phyloP scores from a whole-genome alignment of 2,797 vertebrate species.

The Fratercula arctica region DNA sequence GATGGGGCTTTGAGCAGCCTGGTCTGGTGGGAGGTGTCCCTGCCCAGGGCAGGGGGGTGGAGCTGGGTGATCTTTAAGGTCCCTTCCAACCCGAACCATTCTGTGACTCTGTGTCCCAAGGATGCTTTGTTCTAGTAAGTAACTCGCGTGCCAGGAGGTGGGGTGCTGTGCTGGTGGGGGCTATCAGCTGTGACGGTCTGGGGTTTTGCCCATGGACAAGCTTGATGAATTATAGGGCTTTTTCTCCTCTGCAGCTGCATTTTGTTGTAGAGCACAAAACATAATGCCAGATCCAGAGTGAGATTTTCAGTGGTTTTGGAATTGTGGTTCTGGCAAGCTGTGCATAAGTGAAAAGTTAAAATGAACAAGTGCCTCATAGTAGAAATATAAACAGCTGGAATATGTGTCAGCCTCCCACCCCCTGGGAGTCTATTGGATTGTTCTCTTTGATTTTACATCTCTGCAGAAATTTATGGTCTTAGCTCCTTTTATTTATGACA shows the following conservation, averaged over 20 bases:
- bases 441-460: conserved; percentile 79
- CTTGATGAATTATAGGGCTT: conserved; percentile 28
- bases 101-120: not conserved
- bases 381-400: conserved; percentile 47
- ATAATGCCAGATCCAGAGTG: conserved; percentile 5
- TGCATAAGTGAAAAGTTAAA: conserved; percentile 33
- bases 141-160: not conserved
- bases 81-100: too few relatives aligned
- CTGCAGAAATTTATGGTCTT: conserved; percentile 73
- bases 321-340: conserved; percentile 23
- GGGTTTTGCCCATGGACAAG: not conserved
- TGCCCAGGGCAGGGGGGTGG: too few relatives aligned
- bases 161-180: not conserved
- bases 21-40: too few relatives aligned
- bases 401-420: conserved; percentile 25
- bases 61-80: too few relatives aligned
- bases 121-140: not conserved
- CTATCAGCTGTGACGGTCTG: not conserved
- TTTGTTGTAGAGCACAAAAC: conserved; percentile 53
- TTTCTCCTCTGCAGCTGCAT: not conserved
- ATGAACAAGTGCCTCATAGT: not conserved
- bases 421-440: conserved; percentile 52
- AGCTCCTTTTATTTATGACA: conserved; percentile 73
- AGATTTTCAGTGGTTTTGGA: not conserved
- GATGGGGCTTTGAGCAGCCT: too few relatives aligned